Base-by-base conservation (phyloP, 2,113 vertebrate species). In the Fregetta grallaria region DNA sequence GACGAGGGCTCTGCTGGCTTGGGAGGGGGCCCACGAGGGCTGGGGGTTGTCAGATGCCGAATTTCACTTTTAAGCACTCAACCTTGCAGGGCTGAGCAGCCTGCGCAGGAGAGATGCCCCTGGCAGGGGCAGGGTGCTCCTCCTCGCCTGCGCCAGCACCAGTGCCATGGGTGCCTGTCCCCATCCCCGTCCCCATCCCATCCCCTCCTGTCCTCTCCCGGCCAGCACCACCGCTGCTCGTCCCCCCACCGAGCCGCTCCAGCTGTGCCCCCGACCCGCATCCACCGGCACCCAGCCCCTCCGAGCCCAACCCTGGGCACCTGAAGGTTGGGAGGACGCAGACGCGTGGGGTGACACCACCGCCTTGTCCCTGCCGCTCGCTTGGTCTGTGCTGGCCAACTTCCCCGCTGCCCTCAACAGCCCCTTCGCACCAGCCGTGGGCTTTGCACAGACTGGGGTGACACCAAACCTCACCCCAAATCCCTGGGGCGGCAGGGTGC, bases 171-270 rank as follows among this genome's bases (percentile, higher is more conserved):
- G 29, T 62, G 32, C 19, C 40, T 27, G 14, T n/a, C 12, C 52
- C 71, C 42, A 14, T 38, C n/a, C 15, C 27, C 4, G 1, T 36
- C 47, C 56, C 47, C 16, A 32, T 23, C 22, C 44, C 16, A 3
- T 63, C 40, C 50, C 34, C 5, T 34, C 40, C 45, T n/a, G 15
- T 19, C 44, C 45, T 16, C 36, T 44, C 42, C 32, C 3, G 2
- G 25, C 49, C 42, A 27, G 45, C 52, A 38, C 50, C 1, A 2
- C 1, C 0, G 32, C 19, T 44, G 44, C 67, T 66, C 3, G 1
- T 29, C 17, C 34, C 30, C 11, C 3, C 1, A 0, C n/a, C 0
- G 1, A 63, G 55, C 15, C 2, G 0, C n/a, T 36, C 47, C 53
- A 67, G 59, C 32, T 3, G 1, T n/a, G 11, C 8, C n/a, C 63